phyloP scores from a whole-genome alignment of 2,888 invertebrate species.

The Cyrtodaria siliqua region DNA sequence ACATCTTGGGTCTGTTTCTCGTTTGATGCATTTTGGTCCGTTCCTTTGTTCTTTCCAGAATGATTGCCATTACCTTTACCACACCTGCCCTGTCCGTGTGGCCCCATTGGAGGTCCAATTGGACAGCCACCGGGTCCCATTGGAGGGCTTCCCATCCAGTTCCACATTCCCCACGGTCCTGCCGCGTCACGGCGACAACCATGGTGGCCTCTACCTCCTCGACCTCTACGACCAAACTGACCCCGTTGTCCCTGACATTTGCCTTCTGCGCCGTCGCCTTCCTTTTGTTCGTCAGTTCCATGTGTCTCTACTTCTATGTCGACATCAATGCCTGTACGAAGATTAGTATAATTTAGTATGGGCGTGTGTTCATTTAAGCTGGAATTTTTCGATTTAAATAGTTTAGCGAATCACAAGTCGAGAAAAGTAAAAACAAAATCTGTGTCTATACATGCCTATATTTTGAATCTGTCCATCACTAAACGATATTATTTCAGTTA shows the following conservation, averaged over 20 bases:
- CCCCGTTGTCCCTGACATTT: constrained; percentile 37
- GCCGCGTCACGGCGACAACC: too few relatives aligned
- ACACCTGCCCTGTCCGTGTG: neutral
- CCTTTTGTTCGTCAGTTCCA: constrained; percentile 17
- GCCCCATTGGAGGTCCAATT: neutral
- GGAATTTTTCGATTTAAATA: too few relatives aligned
- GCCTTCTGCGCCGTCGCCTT: constrained; percentile 29
- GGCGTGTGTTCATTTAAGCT: too few relatives aligned
- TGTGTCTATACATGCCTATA: too few relatives aligned
- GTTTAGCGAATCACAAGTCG: too few relatives aligned
- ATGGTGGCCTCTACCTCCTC: constrained; percentile 31
- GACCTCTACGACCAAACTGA: constrained; percentile 31
- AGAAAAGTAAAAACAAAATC: too few relatives aligned
- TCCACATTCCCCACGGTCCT: constrained; percentile 54
- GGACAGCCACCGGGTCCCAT: constrained; percentile 8
- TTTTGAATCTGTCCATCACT: too few relatives aligned
- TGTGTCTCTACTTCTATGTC: constrained; percentile 82
- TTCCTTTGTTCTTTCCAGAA: constrained; percentile 11
- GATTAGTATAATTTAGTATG: too few relatives aligned
- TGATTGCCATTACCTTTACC: constrained; percentile 16
- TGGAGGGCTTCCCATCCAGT: constrained; percentile 39
- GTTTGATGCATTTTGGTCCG: constrained; percentile 1
- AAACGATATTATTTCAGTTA: too few relatives aligned
- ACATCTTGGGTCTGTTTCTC: neutral
- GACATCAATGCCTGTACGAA: constrained; percentile 86